Base-by-base conservation (phyloP, 2,797 vertebrate species). In the Periophthalmus magnuspinnatus region DNA sequence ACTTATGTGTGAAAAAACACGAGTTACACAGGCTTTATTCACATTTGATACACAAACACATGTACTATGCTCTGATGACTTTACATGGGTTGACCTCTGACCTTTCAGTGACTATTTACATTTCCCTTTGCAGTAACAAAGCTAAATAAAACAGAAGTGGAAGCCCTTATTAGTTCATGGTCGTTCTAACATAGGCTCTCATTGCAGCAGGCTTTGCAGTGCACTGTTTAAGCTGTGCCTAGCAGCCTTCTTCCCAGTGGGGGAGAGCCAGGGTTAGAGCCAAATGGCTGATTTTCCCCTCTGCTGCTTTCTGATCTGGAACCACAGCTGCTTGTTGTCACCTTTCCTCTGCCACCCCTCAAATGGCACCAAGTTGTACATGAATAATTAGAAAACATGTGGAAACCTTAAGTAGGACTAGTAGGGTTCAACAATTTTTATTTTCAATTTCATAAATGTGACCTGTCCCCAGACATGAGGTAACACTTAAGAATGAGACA, bases 311-410 rank as follows among this genome's bases (percentile, higher is more conserved):
- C 68, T 74, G 85, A 89, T 70, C 72, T 74, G 77, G 85, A 78
- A 70, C 28, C 60, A 84, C 91, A 92, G 87, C 89, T 91, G 89
- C 75, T 83, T 82, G 76, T 77, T 76, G 78, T 76, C 76, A 81
- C 74, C 63, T 69, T 68, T 68, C 24, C 54, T 48, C 34, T 60
- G 34, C 33, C 75, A 69, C 75, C 21, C 65, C 75, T 28, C 70
- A 47, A 6, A 13, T 32, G 32, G 69, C 65, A 34, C 52, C 16
- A 54, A 14, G 28, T 6, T 16, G 32, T 14, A 17, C 5, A 21
- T 45, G 13, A 45, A 45, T 45, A 14, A 22, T 3, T 32, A 28
- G 24, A 17, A 58, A 24, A 28, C 32, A 58, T 56, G 1, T 45
- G 0, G 3, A 14, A 45, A 16, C 38, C 13, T 4, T 41, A n/a